Evolutionary conservation across 2,797 vertebrate genomes (phyloP).

Genomic region (Diglossa cyanea): DNA sequence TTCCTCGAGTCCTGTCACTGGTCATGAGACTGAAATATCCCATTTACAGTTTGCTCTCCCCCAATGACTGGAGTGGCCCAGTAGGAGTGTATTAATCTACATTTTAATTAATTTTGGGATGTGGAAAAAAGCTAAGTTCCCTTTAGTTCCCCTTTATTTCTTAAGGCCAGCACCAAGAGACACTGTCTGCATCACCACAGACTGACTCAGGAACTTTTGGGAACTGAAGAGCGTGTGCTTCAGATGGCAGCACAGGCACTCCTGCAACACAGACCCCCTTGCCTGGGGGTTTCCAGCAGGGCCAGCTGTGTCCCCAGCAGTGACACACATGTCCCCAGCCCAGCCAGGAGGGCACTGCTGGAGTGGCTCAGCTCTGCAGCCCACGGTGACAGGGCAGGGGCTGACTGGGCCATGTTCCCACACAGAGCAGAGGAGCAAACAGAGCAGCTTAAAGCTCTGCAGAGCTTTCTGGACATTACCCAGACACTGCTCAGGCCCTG

Average conservation of each 20-base stretch:
- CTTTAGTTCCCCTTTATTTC: background rate
- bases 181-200: background rate
- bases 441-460: background rate
- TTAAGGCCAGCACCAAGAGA: background rate
- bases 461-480: background rate
- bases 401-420: background rate
- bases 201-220: background rate
- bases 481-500: background rate
- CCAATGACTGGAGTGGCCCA: background rate
- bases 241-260: background rate
- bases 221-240: background rate
- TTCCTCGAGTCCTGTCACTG: background rate
- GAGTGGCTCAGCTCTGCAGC: background rate
- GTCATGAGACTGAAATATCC: background rate
- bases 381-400: background rate
- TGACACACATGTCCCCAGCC: background rate
- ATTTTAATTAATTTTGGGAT: background rate
- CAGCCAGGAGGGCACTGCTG: background rate
- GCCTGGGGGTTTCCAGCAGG: background rate
- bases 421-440: background rate
- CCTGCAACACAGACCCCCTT: background rate
- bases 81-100: background rate
- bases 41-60: background rate
- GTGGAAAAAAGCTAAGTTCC: background rate
- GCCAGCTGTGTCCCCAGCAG: background rate